phyloP scores from a whole-genome alignment of 2,888 invertebrate species.

The Lycia hirtaria region DNA sequence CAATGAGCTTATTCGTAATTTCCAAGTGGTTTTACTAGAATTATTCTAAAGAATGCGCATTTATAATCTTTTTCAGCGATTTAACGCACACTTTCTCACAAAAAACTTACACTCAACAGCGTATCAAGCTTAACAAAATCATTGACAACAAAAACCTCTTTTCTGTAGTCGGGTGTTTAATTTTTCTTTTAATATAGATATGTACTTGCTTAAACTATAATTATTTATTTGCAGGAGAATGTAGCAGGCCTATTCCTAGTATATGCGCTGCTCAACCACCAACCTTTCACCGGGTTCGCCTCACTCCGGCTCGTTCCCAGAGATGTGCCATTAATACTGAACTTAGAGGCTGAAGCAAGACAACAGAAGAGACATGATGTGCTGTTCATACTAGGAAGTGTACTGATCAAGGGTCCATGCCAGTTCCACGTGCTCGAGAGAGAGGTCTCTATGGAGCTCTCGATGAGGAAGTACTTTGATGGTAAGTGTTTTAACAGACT shows the following conservation, averaged over 20 bases:
- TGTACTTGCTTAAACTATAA: background rate
- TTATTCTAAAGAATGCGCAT: too few species aligned
- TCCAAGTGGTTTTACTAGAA: too few species aligned
- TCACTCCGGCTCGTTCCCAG: conserved; percentile 58
- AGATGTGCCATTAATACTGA: conserved; percentile 57
- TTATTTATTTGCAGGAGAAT: conserved; percentile 54
- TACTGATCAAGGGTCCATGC: conserved; percentile 59
- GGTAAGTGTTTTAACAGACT: too few species aligned
- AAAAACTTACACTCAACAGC: too few species aligned
- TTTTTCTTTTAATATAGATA: too few species aligned
- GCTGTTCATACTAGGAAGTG: conserved; percentile 62
- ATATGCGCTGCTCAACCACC: conserved; percentile 64
- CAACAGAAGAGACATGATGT: conserved; percentile 61
- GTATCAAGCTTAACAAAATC: too few species aligned
- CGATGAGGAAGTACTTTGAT: conserved; percentile 66
- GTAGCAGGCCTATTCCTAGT: conserved; percentile 71
- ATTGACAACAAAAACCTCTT: too few species aligned
- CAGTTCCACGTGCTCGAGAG: conserved; percentile 61
- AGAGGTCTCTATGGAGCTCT: conserved; percentile 65
- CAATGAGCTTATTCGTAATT: too few species aligned
- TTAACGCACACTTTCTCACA: too few species aligned
- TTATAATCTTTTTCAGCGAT: too few species aligned
- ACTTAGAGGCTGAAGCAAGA: conserved; percentile 59
- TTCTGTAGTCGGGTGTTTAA: too few species aligned
- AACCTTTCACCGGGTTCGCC: conserved; percentile 66